Percentiles rank a stretch among this genome's conserved stretches.
Conservation (phyloP, 2,797 vertebrate genomes). For the Hypotaenidia okinawae region DNA sequence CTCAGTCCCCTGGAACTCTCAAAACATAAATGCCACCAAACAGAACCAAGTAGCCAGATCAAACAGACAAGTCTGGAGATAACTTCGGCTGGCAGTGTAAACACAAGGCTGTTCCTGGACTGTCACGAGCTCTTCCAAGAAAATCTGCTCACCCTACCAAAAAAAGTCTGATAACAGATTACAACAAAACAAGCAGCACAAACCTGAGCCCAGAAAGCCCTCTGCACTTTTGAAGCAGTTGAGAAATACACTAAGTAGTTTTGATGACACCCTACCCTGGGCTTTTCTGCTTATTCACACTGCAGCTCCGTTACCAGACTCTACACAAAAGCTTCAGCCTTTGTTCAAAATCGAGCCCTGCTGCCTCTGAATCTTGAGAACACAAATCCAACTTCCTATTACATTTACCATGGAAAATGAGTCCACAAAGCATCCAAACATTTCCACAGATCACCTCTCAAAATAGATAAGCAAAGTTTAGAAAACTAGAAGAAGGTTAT, state of each 20-base stretch:
- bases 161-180: not conserved
- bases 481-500: not conserved
- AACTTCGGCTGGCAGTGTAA: not conserved
- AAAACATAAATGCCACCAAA: not conserved
- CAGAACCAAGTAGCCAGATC: not conserved
- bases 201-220: not conserved
- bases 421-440: not conserved
- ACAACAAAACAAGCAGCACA: not conserved
- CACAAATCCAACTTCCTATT: not conserved
- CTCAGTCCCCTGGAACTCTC: not conserved
- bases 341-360: not conserved
- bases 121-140: conserved; percentile 9
- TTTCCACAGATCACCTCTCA: not conserved
- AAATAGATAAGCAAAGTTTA: not conserved
- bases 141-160: not conserved
- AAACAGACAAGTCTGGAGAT: not conserved
- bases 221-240: not conserved
- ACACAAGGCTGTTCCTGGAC: not conserved
- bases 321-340: not conserved
- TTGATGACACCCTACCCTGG: not conserved
- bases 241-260: not conserved
- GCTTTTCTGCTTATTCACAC: not conserved
- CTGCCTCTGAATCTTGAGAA: not conserved
- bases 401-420: not conserved
- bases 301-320: not conserved